Evolutionary conservation across 2,113 vertebrate species (phyloP).

Genomic region (Nesogale talazaci): DNA sequence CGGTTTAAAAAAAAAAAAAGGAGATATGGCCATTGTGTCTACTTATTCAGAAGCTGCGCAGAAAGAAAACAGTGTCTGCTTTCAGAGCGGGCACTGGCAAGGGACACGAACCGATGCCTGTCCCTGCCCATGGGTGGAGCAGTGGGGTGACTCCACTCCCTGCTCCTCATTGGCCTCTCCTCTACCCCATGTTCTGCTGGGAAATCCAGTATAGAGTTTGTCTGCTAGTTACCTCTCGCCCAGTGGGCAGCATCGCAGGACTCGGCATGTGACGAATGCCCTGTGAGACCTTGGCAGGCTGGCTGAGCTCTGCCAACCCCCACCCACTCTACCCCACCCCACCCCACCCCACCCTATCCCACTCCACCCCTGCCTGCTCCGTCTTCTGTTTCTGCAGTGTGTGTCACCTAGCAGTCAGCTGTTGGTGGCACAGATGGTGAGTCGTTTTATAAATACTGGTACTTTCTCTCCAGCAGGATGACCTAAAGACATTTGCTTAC

Average conservation of each 20-base stretch:
- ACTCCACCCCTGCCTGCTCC: not conserved
- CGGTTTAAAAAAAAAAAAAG: slow-evolving; percentile 40
- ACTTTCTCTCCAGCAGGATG: slow-evolving; percentile 48
- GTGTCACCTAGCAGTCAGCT: slow-evolving; percentile 74
- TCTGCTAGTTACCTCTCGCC: slow-evolving; percentile 90
- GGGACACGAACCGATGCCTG: slow-evolving; percentile 59
- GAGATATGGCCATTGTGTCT: slow-evolving; percentile 63
- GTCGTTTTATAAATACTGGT: slow-evolving; percentile 50
- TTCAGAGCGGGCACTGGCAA: slow-evolving; percentile 58
- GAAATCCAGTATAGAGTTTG: slow-evolving; percentile 87
- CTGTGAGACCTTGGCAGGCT: slow-evolving; percentile 85
- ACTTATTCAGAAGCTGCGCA: slow-evolving; percentile 36
- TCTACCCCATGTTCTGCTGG: slow-evolving; percentile 67
- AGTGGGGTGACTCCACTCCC: slow-evolving; percentile 88
- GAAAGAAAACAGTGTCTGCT: slow-evolving; percentile 79
- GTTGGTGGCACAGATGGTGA: slow-evolving; percentile 53
- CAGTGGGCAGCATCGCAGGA: slow-evolving; percentile 82
- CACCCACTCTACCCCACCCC: not conserved
- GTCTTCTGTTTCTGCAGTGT: slow-evolving; percentile 66
- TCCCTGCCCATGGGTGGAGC: slow-evolving; percentile 77
- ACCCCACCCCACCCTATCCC: too few species aligned
- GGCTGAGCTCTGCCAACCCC: slow-evolving; percentile 75
- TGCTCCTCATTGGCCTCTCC: slow-evolving; percentile 87
- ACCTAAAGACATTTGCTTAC: slow-evolving; percentile 48
- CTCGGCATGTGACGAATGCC: slow-evolving; percentile 84